Conservation (phyloP, 2,113 vertebrate genomes). For the Panthera leo region DNA sequence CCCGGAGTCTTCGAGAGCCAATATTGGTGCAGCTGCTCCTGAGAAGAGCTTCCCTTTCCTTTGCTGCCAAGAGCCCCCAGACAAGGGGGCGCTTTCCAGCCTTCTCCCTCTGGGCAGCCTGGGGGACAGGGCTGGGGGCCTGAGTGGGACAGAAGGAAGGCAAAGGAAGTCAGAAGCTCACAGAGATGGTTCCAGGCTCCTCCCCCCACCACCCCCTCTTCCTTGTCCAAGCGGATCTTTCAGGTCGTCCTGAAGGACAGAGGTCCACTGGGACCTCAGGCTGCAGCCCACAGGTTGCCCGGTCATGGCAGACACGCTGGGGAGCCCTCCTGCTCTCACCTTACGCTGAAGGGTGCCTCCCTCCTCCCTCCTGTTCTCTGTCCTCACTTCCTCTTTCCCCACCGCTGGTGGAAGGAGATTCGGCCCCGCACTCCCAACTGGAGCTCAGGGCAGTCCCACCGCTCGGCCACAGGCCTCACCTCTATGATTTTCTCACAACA, state of each 20-base stretch:
- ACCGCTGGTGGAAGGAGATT: background rate
- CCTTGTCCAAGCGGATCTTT: background rate
- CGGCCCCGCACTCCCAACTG: rapidly evolving
- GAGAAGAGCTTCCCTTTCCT: background rate
- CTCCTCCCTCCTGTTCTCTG: rapidly evolving
- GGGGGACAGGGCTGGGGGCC: background rate
- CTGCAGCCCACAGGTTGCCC: background rate
- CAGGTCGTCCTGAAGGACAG: background rate
- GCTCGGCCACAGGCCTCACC: background rate
- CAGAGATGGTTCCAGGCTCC: background rate
- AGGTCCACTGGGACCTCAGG: background rate
- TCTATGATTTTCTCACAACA: background rate
- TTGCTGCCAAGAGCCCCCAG: background rate
- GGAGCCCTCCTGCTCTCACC: background rate
- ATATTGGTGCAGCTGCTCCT: background rate
- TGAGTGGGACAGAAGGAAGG: background rate
- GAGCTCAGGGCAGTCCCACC: background rate
- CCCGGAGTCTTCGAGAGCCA: background rate
- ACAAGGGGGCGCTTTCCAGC: background rate
- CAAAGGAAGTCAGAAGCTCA: background rate
- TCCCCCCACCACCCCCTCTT: background rate
- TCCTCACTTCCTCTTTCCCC: background rate
- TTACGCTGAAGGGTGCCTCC: background rate
- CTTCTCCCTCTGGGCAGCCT: background rate
- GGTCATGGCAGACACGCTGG: background rate